Evolutionary conservation across 2,113 vertebrate genomes (phyloP).

Genomic region (Chrysemys picta): DNA sequence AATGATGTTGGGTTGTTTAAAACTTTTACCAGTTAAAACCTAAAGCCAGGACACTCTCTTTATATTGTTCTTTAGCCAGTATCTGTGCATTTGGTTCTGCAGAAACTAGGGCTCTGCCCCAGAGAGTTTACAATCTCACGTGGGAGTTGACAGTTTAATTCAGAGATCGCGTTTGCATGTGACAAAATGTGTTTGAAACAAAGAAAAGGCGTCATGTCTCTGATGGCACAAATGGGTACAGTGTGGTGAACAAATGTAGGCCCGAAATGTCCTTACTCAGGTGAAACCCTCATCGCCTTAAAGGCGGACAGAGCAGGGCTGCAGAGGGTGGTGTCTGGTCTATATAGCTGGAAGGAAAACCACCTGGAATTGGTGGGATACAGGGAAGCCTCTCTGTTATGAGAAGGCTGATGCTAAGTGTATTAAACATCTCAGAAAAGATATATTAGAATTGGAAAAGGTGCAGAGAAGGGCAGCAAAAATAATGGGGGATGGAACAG

Average conservation of each 20-base stretch:
- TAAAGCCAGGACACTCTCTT: not conserved
- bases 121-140: not conserved
- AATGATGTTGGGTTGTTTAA: not conserved
- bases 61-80: not conserved
- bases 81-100: not conserved
- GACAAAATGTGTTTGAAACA: not conserved
- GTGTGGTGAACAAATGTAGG: not conserved
- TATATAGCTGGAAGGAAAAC: not conserved
- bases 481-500: too few relatives aligned
- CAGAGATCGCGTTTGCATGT: not conserved
- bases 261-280: not conserved
- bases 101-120: not conserved
- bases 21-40: constrained; percentile 3
- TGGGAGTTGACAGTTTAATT: not conserved
- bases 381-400: not conserved
- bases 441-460: too few relatives aligned
- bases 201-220: not conserved
- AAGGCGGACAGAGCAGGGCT: not conserved
- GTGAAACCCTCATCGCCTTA: not conserved
- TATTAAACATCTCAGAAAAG: not conserved
- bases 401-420: not conserved
- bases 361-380: not conserved
- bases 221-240: not conserved
- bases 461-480: too few relatives aligned
- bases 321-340: not conserved